phyloP scores from a whole-genome alignment of 2,797 vertebrate genomes.

The Pteronotus mesoamericanus region DNA sequence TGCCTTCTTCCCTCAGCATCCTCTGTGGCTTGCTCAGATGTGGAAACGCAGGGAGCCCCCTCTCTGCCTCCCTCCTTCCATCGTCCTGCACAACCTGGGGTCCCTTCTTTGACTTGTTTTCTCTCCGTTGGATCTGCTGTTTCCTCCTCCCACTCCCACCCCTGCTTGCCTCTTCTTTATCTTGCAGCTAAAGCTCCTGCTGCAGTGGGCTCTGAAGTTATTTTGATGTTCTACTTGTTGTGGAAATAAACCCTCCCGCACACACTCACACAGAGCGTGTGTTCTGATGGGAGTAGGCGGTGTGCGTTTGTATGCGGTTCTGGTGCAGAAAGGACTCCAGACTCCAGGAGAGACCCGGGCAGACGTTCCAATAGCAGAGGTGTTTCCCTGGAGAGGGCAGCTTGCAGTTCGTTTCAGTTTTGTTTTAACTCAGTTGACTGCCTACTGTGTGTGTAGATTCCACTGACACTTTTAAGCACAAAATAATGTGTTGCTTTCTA shows the following conservation, averaged over 20 bases:
- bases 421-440: neutral
- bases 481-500: neutral
- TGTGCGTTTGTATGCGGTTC: neutral
- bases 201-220: neutral
- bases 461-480: neutral
- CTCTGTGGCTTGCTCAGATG: neutral
- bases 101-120: neutral
- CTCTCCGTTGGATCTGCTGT: neutral
- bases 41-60: neutral
- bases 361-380: neutral
- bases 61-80: neutral
- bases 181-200: neutral
- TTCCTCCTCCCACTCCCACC: neutral
- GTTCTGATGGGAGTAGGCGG: neutral
- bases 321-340: neutral
- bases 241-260: slow-evolving; percentile 29
- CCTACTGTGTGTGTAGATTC: neutral
- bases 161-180: neutral
- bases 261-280: neutral
- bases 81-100: neutral
- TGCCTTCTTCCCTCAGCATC: neutral
- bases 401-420: neutral
- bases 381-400: neutral
- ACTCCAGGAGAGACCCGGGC: neutral
- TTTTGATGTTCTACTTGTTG: slow-evolving; percentile 35